These are phyloP conservation scores for Brachirus orientalis DNA, from an alignment of 2,113 vertebrate genomes.

Conservation along the genomic window DNA sequence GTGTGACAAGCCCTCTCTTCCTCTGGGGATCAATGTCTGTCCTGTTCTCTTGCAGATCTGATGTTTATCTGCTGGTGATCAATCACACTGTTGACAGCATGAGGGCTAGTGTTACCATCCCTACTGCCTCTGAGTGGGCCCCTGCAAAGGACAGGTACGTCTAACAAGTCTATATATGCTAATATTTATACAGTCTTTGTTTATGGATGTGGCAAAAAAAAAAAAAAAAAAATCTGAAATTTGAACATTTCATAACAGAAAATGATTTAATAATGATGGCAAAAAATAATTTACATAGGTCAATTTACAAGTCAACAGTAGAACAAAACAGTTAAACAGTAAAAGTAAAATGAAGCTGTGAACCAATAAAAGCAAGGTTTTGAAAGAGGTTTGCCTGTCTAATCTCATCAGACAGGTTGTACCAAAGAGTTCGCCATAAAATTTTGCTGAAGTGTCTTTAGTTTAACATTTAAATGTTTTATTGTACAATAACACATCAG, in stretches of 20 bases:
- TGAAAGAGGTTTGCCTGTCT: too few relatives aligned
- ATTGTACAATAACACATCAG: background rate
- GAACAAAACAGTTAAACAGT: too few relatives aligned
- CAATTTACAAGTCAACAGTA: too few relatives aligned
- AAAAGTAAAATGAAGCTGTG: too few relatives aligned
- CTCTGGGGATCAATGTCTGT: constrained; percentile 79
- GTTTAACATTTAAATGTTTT: background rate
- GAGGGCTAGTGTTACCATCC: constrained; percentile 72
- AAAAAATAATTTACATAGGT: too few relatives aligned
- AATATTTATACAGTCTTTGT: too few relatives aligned
- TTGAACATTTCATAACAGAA: too few relatives aligned
- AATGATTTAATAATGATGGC: too few relatives aligned
- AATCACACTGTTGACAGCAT: constrained; percentile 77
- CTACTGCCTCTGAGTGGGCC: constrained; percentile 45
- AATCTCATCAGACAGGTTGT: too few relatives aligned
- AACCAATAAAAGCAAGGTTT: too few relatives aligned
- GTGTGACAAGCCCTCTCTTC: constrained; percentile 77
- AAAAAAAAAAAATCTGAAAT: too few relatives aligned
- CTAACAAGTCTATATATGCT: constrained; percentile 32
- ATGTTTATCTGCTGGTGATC: constrained; percentile 81
- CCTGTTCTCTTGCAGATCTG: constrained; percentile 75
- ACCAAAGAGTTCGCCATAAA: background rate
- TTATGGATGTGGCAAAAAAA: too few relatives aligned
- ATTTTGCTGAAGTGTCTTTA: background rate
- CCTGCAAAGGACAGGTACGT: constrained; percentile 41